A percentile compares a stretch with the other conserved stretches of the same genome.
Evolutionary conservation across 2,113 vertebrate species (phyloP).

Genomic region (Zosterops hypoxanthus): DNA sequence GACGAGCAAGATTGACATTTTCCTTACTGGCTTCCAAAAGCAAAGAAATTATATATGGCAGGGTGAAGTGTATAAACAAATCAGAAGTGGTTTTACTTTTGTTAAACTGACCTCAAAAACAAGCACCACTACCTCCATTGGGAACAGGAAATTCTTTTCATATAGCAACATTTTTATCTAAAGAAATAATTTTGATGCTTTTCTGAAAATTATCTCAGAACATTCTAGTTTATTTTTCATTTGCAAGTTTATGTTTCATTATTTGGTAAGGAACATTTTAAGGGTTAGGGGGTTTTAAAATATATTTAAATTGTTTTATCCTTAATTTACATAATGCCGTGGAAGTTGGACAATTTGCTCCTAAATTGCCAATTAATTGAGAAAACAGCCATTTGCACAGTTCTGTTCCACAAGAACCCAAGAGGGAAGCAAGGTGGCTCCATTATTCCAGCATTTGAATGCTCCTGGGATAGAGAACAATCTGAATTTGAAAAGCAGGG

Average conservation of each 20-base stretch:
- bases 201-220: background rate
- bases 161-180: background rate
- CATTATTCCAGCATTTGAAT: background rate
- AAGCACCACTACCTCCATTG: no score
- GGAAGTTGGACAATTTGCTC: background rate
- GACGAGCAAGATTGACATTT: background rate
- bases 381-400: background rate
- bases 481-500: background rate
- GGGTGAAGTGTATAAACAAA: background rate
- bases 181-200: background rate
- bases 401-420: background rate
- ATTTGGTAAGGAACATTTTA: background rate
- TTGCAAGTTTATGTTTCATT: background rate
- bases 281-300: background rate
- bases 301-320: background rate
- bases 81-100: background rate
- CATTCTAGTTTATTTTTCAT: background rate
- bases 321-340: background rate
- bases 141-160: background rate
- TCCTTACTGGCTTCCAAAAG: background rate
- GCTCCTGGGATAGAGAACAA: background rate
- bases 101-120: background rate
- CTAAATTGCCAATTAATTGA: background rate
- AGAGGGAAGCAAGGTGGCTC: background rate
- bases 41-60: background rate